Conservation (phyloP, 2,888 invertebrate genomes). For the Epirrhoe tristata region DNA sequence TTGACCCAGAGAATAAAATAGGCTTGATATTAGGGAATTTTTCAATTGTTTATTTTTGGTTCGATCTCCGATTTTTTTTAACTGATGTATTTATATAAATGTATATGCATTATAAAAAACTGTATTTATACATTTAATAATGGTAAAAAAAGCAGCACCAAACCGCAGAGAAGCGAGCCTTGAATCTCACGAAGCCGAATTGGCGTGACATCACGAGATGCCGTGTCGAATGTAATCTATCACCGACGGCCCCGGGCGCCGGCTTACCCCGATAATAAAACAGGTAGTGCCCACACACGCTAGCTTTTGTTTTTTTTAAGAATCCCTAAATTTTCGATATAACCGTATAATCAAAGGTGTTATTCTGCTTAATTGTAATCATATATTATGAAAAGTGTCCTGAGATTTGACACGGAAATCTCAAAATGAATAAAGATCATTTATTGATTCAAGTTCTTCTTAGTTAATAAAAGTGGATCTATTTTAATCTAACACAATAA, state of each 20-base stretch:
- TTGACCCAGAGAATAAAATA: too few relatives aligned
- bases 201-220: slow-evolving; percentile 83
- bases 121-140: slow-evolving; percentile 15
- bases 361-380: slow-evolving; percentile 56
- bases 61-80: too few relatives aligned
- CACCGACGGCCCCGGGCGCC: slow-evolving; percentile 79
- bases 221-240: slow-evolving; percentile 85
- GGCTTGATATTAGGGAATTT: too few relatives aligned
- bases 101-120: background rate
- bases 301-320: slow-evolving; percentile 59
- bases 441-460: too few relatives aligned
- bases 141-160: slow-evolving; percentile 22
- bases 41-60: too few relatives aligned
- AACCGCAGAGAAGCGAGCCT: slow-evolving; percentile 25
- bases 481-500: background rate
- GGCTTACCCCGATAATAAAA: slow-evolving; percentile 62
- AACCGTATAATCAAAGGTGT: slow-evolving; percentile 62
- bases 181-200: slow-evolving; percentile 56
- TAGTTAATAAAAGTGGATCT: too few relatives aligned
- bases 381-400: slow-evolving; percentile 51
- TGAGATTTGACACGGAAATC: slow-evolving; percentile 34
- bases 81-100: too few relatives aligned
- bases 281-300: slow-evolving; percentile 78
- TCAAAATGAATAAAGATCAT: too few relatives aligned
- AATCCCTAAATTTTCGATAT: slow-evolving; percentile 59